Evolutionary conservation across 2,888 invertebrate genomes (phyloP).

Genomic region (Archips xylosteana): DNA sequence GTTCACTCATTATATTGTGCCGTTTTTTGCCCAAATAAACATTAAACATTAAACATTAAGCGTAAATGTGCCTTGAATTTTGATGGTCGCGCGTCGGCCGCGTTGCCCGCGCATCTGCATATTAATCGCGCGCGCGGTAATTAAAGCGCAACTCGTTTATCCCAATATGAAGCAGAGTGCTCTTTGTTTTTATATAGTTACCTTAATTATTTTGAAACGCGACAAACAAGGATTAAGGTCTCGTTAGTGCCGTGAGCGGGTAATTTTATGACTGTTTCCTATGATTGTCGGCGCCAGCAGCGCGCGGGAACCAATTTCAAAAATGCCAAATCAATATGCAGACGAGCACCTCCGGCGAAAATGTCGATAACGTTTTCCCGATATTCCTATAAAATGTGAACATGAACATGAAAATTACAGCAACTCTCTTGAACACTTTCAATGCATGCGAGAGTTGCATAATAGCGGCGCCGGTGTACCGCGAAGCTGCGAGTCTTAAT

Average conservation of each 20-base stretch:
- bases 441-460: background rate
- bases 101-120: constrained; percentile 18
- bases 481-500: constrained; percentile 8
- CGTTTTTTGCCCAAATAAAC: too few species aligned
- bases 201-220: constrained; percentile 4
- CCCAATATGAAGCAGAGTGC: constrained; percentile 11
- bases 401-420: background rate
- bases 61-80: constrained; percentile 12
- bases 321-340: constrained; percentile 6
- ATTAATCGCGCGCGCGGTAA: constrained; percentile 16
- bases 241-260: constrained; percentile 1
- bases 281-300: background rate
- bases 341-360: background rate
- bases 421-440: background rate
- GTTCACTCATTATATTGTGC: too few species aligned
- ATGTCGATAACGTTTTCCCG: background rate
- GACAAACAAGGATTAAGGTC: background rate
- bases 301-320: background rate
- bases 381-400: background rate
- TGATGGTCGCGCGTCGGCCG: constrained; percentile 2
- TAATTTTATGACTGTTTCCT: background rate
- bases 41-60: too few species aligned
- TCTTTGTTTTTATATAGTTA: constrained; percentile 13
- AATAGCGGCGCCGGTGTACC: constrained; percentile 2
- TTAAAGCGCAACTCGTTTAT: constrained; percentile 18